Evolutionary conservation across 2,888 invertebrate species (phyloP).

Genomic region (Cerastis leucographa): DNA sequence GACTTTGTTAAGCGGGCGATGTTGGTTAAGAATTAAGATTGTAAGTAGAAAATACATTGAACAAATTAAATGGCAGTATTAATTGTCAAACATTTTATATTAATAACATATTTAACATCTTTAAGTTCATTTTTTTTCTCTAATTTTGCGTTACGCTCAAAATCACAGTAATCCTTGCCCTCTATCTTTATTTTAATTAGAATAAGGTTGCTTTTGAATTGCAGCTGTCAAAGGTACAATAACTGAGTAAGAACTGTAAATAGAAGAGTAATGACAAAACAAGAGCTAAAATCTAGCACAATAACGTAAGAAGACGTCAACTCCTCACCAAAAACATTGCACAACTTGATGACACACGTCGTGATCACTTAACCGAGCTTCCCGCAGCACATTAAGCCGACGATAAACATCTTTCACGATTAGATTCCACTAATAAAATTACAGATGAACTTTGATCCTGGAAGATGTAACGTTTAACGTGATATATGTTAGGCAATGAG

Average conservation of each 20-base stretch:
- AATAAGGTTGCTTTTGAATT: not conserved
- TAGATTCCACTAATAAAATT: constrained; percentile 62
- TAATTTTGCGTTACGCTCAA: not conserved
- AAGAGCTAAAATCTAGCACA: not conserved
- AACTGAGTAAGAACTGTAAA: too few relatives aligned
- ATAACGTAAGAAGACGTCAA: constrained; percentile 6
- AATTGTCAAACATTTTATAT: not conserved
- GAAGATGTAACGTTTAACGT: constrained; percentile 54
- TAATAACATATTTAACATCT: too few relatives aligned
- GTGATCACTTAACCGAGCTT: constrained; percentile 50
- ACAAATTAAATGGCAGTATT: not conserved
- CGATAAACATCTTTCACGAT: constrained; percentile 63
- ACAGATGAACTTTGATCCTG: constrained; percentile 62
- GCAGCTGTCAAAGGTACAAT: too few relatives aligned
- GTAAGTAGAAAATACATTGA: not conserved
- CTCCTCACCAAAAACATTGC: constrained; percentile 24
- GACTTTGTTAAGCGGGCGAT: not conserved
- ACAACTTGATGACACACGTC: constrained; percentile 40
- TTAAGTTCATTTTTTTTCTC: not conserved
- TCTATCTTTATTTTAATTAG: not conserved
- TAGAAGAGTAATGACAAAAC: not conserved
- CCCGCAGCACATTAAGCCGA: constrained; percentile 53
- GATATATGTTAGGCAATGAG: constrained; percentile 50
- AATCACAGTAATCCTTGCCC: not conserved
- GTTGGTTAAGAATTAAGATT: not conserved